These are phyloP conservation scores for Lepisosteus osseus DNA, from an alignment of 2,113 vertebrate genomes.

Conservation along the genomic window DNA sequence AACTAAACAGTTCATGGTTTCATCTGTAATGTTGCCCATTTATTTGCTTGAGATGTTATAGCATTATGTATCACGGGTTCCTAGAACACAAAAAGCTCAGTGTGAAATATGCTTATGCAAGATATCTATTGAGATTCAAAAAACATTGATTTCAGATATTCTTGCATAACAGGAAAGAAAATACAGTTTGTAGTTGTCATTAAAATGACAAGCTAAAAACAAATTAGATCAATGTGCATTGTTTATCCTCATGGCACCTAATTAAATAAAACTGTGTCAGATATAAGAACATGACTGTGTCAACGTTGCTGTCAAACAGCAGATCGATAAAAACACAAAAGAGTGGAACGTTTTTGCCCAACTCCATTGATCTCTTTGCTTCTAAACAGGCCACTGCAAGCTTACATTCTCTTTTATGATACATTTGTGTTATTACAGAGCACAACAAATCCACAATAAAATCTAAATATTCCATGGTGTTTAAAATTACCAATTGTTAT, in stretches of 20 bases:
- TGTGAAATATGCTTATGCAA: no score
- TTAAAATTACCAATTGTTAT: neutral
- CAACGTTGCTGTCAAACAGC: neutral
- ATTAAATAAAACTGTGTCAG: slow-evolving; percentile 6
- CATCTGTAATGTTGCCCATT: no score
- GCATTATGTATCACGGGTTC: no score
- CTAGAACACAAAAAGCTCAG: no score
- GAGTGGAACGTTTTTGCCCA: neutral
- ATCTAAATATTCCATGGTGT: neutral
- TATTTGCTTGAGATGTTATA: no score
- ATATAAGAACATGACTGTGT: slow-evolving; percentile 2
- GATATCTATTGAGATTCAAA: neutral
- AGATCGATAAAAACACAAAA: neutral
- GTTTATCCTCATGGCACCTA: slow-evolving; percentile 1
- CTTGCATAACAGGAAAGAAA: neutral
- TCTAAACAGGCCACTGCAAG: neutral
- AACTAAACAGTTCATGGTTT: no score
- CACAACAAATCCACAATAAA: neutral
- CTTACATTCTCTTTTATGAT: neutral
- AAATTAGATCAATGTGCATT: neutral
- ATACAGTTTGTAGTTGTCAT: neutral
- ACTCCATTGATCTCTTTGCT: neutral
- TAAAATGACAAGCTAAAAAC: neutral
- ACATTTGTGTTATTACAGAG: neutral
- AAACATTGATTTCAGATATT: neutral